Percentiles rank a stretch among this genome's conserved stretches.
Evolutionary conservation across 2,113 vertebrate genomes (phyloP).

Genomic region (Ptilonorhynchus violaceus): DNA sequence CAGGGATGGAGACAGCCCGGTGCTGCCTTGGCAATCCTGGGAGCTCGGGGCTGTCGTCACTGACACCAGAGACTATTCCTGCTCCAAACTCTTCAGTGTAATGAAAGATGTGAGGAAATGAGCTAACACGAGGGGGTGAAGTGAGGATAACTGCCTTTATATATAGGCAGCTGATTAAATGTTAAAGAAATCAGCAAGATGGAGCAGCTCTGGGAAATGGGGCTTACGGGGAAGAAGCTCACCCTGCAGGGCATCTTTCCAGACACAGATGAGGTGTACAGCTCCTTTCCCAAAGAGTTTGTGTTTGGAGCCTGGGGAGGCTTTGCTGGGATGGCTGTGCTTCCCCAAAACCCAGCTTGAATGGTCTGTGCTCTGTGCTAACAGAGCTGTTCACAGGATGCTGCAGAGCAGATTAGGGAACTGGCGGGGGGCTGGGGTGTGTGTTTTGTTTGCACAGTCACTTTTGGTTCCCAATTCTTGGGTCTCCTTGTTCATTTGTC

Average conservation of each 20-base stretch:
- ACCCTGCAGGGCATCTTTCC: not conserved
- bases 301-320: not conserved
- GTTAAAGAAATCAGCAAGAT: not conserved
- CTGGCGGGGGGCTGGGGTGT: not conserved
- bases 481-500: not conserved
- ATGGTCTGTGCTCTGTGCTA: not conserved
- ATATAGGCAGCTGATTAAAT: not conserved
- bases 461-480: not conserved
- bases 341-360: not conserved
- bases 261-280: not conserved
- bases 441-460: not conserved
- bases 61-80: not conserved
- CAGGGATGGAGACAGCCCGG: not conserved
- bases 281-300: not conserved
- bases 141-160: not conserved
- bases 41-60: not conserved
- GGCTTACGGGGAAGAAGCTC: not conserved
- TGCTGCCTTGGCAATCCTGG: not conserved
- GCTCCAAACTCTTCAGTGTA: not conserved
- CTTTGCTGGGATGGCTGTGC: not conserved
- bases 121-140: slow-evolving; percentile 18
- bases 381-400: not conserved
- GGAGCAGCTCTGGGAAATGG: not conserved
- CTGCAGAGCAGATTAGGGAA: not conserved
- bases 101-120: not conserved